Evolutionary conservation across 2,888 invertebrate species (phyloP).

Genomic region (Crocallis elinguaria): DNA sequence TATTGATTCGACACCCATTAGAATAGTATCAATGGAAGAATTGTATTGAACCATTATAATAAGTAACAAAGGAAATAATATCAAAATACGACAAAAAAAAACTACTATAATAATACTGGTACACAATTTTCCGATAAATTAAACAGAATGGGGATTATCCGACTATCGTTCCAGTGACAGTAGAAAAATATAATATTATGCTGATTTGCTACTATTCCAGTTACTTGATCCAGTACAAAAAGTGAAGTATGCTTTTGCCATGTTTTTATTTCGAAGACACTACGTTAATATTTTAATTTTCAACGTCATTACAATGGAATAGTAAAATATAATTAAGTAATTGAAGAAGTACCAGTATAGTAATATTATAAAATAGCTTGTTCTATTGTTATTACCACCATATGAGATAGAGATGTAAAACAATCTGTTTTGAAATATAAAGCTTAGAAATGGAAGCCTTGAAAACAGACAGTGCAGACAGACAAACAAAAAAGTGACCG

Average conservation of each 20-base stretch:
- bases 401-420: too few species aligned
- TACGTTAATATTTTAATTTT: not conserved
- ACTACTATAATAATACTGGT: constrained; percentile 43
- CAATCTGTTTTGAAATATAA: too few species aligned
- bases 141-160: constrained; percentile 60
- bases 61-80: constrained; percentile 17
- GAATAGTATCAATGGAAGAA: too few species aligned
- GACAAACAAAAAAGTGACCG: too few species aligned
- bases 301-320: too few species aligned
- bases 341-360: too few species aligned
- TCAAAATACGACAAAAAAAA: constrained; percentile 39
- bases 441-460: too few species aligned
- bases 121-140: constrained; percentile 77
- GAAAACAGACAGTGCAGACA: too few species aligned
- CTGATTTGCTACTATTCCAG: constrained; percentile 17
- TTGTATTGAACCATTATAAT: not conserved
- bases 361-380: too few species aligned
- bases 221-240: constrained; percentile 11
- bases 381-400: too few species aligned
- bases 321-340: too few species aligned
- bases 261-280: not conserved
- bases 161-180: constrained; percentile 44
- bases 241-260: not conserved
- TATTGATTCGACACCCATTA: too few species aligned
- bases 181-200: constrained; percentile 49